Conservation (phyloP, 2,797 vertebrate genomes). For the Menidia menidia region DNA sequence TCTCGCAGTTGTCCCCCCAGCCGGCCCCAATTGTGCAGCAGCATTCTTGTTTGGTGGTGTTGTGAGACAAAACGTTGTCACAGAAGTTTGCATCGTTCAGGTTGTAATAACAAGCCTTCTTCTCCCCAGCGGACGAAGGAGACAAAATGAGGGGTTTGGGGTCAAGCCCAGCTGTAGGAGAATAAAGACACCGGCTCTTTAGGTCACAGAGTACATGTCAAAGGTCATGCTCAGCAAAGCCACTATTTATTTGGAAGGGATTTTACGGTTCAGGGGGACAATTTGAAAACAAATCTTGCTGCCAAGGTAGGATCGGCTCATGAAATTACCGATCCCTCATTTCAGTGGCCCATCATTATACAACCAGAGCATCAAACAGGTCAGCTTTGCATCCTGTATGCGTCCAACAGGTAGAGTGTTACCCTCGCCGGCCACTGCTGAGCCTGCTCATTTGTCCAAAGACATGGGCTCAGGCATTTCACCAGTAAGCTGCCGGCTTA, state of each 20-base stretch:
- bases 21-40: slow-evolving; percentile 84
- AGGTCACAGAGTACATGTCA: slow-evolving; percentile 1
- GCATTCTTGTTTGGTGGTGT: slow-evolving; percentile 83
- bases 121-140: slow-evolving; percentile 45
- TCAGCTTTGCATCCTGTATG: slow-evolving; percentile 12
- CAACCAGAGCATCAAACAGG: slow-evolving; percentile 4
- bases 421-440: slow-evolving; percentile 65
- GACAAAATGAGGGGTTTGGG: neutral
- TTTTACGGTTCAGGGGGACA: neutral
- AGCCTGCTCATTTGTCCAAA: slow-evolving; percentile 75
- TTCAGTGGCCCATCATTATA: slow-evolving; percentile 1
- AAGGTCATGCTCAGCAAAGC: slow-evolving; percentile 4
- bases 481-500: slow-evolving; percentile 76
- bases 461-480: slow-evolving; percentile 74
- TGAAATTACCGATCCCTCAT: slow-evolving; percentile 1
- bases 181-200: slow-evolving; percentile 21
- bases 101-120: slow-evolving; percentile 85
- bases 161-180: slow-evolving; percentile 18
- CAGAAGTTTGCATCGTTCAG: slow-evolving; percentile 80
- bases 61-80: slow-evolving; percentile 82
- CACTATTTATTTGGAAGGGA: neutral
- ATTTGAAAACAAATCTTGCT: slow-evolving; percentile 12
- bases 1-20: slow-evolving; percentile 85
- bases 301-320: neutral
- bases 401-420: slow-evolving; percentile 56